A percentile compares a stretch with the other conserved stretches of the same genome.
Conservation (phyloP, 2,797 vertebrate species). For the Sparus aurata region DNA sequence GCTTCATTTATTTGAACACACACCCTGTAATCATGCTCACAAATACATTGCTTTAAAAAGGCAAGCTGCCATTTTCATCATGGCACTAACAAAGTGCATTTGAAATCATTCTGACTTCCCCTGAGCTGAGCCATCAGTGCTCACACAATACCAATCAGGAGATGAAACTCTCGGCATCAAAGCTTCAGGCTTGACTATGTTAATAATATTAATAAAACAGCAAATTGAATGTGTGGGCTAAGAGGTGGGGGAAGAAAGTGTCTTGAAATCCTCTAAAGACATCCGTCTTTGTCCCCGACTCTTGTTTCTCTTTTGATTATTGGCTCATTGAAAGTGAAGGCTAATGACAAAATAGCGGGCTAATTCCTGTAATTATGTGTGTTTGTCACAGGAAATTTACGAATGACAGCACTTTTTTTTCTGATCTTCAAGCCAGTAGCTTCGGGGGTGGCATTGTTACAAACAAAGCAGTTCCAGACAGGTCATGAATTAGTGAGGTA, state of each 20-base stretch:
- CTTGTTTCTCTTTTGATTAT: slow-evolving; percentile 84
- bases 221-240: slow-evolving; percentile 79
- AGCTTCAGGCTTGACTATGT: slow-evolving; percentile 81
- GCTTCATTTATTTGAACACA: slow-evolving; percentile 87
- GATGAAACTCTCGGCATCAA: slow-evolving; percentile 70
- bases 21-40: slow-evolving; percentile 86
- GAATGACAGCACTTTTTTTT: slow-evolving; percentile 78
- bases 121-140: slow-evolving; percentile 81
- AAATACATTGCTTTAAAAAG: slow-evolving; percentile 85
- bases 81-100: slow-evolving; percentile 84
- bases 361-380: slow-evolving; percentile 89
- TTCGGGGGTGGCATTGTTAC: slow-evolving; percentile 73
- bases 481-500: slow-evolving; percentile 74
- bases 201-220: slow-evolving; percentile 88
- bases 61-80: slow-evolving; percentile 87
- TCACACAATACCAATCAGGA: slow-evolving; percentile 86
- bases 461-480: slow-evolving; percentile 70
- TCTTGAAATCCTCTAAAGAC: slow-evolving; percentile 83
- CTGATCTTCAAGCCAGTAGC: slow-evolving; percentile 72
- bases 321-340: slow-evolving; percentile 84
- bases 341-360: slow-evolving; percentile 86
- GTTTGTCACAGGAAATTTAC: slow-evolving; percentile 83
- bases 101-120: slow-evolving; percentile 84
- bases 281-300: slow-evolving; percentile 82
- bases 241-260: slow-evolving; percentile 66